Base-by-base conservation (phyloP, 2,797 vertebrate genomes). In the Tragelaphus eurycerus region DNA sequence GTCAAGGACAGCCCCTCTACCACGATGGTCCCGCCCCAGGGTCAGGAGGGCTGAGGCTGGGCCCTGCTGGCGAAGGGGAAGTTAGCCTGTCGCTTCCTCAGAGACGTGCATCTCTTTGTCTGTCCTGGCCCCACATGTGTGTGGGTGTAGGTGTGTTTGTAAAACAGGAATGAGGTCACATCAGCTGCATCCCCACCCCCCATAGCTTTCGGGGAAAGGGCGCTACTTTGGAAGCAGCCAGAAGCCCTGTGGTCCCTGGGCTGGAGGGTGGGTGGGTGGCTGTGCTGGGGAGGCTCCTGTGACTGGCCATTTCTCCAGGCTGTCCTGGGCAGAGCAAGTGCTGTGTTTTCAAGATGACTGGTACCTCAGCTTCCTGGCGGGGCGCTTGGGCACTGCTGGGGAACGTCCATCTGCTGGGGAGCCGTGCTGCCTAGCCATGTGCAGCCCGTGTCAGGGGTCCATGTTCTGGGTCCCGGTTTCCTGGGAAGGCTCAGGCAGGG, bases 171-270 rank as follows among this genome's bases (percentile, higher is more conserved):
- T 25, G n/a, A 38, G 29, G 38, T n/a, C 21, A 3, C 2, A 0
- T 48, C 3, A 12, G 17, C n/a, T 3, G 6, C 29, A 31, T 21
- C 6, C 13, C 3, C 23, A 2, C 10, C 62, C 86, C 15, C 46
- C 19, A 3, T 6, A n/a, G 4, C n/a, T 6, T 3, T 0, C 0
- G 0, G 60, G 34, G 29, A 31, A 64, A 76, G 16, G 25, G 25
- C 0, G 1, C 38, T 31, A 4, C 50, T 62, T 23, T 19, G n/a
- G 89, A 91, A 50, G 78, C 27, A 19, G 31, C 86, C 17, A 0
- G 83, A 87, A 88, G 76, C 88, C 7, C 2, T 8, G 23, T 29
- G 48, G 57, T 8, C 34, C 43, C 7, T 0, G 43, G 52, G 54
- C 71, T 31, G 55, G 82, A 46, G 50, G 21, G 52, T 1, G 6